phyloP scores from a whole-genome alignment of 2,113 vertebrate species.

The Gasterosteus nipponicus region DNA sequence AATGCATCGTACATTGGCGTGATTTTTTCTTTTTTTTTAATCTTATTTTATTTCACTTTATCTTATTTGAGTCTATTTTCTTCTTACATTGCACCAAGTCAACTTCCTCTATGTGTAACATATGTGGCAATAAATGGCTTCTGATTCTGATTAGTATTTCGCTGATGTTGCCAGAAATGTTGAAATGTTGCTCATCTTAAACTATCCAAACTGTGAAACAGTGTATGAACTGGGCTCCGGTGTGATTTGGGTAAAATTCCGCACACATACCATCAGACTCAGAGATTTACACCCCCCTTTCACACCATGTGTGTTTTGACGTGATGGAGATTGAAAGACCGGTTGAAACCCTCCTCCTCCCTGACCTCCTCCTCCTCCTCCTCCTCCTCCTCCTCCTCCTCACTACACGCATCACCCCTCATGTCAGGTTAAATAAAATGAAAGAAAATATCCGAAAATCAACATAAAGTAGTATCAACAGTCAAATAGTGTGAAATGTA shows the following conservation, averaged over 20 bases:
- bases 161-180: background rate
- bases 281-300: background rate
- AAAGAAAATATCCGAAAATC: background rate
- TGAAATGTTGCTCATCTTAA: background rate
- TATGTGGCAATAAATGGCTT: background rate
- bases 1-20: background rate
- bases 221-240: background rate
- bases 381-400: no score
- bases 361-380: background rate
- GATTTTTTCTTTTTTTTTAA: background rate
- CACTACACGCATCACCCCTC: background rate
- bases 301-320: conserved; percentile 17
- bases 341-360: conserved; percentile 20
- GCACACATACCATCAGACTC: background rate
- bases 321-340: conserved; percentile 36
- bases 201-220: background rate
- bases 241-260: background rate
- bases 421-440: no score
- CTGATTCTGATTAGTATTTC: background rate
- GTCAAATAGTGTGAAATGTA: background rate
- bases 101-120: no score
- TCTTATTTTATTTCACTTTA: no score
- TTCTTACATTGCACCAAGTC: no score
- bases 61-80: no score
- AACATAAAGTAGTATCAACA: background rate